These are phyloP conservation scores for Flabesymbios commensalis DNA, from an alignment of 2,888 invertebrate species.

Conservation along the genomic window DNA sequence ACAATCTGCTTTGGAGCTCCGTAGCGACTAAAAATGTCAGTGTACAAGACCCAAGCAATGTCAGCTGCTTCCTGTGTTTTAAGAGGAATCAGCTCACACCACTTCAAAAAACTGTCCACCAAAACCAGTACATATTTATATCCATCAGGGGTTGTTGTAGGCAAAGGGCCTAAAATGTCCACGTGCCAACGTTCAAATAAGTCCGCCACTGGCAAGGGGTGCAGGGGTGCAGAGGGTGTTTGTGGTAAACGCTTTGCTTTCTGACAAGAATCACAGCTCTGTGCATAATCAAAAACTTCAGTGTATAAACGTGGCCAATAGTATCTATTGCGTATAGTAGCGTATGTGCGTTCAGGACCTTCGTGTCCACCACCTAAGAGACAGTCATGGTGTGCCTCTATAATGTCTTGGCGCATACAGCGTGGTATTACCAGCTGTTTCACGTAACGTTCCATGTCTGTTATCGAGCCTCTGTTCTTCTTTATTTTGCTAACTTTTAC, in stretches of 20 bases:
- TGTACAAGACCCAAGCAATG: neutral
- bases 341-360: slow-evolving; percentile 33
- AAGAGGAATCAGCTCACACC: slow-evolving; percentile 32
- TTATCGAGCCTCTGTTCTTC: too few relatives aligned
- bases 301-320: slow-evolving; percentile 35
- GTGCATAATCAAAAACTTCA: slow-evolving; percentile 21
- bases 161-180: slow-evolving; percentile 27
- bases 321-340: slow-evolving; percentile 24
- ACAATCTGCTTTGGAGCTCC: slow-evolving; percentile 6
- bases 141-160: slow-evolving; percentile 21
- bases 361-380: slow-evolving; percentile 26
- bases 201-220: slow-evolving; percentile 24
- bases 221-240: slow-evolving; percentile 19
- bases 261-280: slow-evolving; percentile 29
- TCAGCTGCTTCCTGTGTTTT: neutral
- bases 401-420: slow-evolving; percentile 19
- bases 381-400: slow-evolving; percentile 27
- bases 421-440: slow-evolving; percentile 17
- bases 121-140: slow-evolving; percentile 31
- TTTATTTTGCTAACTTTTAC: too few relatives aligned
- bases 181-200: too few relatives aligned
- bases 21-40: slow-evolving; percentile 2
- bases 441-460: too few relatives aligned
- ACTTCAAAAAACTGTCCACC: slow-evolving; percentile 26
- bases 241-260: slow-evolving; percentile 14